Evolutionary conservation across 2,113 vertebrate genomes (phyloP).

Genomic region (Nicator chloris): DNA sequence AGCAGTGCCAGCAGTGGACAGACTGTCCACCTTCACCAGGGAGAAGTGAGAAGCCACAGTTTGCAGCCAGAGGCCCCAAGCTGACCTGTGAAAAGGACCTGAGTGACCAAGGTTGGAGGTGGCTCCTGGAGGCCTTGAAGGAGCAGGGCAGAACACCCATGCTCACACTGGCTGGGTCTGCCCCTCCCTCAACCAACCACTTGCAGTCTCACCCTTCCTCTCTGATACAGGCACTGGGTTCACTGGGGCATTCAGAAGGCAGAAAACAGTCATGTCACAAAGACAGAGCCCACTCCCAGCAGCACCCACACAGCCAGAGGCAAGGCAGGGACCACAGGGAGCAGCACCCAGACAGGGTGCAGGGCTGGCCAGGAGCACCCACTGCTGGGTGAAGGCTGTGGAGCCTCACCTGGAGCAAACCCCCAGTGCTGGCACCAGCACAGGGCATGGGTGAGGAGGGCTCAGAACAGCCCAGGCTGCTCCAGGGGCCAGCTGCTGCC

Average conservation of each 20-base stretch:
- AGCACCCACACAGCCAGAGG: not conserved
- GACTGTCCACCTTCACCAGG: rapidly evolving
- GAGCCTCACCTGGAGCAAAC: not conserved
- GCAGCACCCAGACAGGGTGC: not conserved
- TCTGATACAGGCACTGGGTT: not conserved
- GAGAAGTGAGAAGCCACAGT: not conserved
- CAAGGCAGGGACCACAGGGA: not conserved
- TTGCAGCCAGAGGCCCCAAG: not conserved
- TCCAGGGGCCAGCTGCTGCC: not conserved
- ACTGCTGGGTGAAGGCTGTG: not conserved
- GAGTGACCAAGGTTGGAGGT: not conserved
- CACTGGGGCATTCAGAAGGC: not conserved
- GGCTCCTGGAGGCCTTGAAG: not conserved
- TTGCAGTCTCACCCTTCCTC: not conserved
- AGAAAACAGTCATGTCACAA: not conserved
- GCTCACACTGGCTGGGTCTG: not conserved
- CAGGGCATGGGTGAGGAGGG: not conserved
- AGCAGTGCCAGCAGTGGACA: not conserved
- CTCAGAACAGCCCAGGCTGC: not conserved
- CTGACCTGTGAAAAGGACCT: not conserved
- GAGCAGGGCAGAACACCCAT: not conserved
- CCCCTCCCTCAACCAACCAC: not conserved
- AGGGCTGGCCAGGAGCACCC: not conserved
- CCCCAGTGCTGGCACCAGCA: not conserved
- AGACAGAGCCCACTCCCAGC: not conserved